Percentiles rank a stretch among this genome's conserved stretches.
Evolutionary conservation across 2,888 invertebrate species (phyloP).

Genomic region (Spatulosminthurus flaviceps): DNA sequence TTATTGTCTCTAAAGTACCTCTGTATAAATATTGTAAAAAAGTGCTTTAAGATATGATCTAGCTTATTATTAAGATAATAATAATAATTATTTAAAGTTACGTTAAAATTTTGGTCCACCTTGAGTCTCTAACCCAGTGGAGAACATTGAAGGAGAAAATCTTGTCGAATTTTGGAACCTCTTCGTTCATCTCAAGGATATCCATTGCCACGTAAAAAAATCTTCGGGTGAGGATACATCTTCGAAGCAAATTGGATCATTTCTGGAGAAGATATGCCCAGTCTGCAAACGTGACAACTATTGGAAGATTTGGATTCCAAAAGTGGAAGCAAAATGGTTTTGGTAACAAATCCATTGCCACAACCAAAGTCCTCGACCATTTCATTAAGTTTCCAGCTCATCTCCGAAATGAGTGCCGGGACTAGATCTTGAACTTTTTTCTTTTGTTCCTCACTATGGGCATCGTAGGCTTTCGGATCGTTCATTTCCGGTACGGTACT

Average conservation of each 20-base stretch:
- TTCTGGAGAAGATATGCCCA: constrained; percentile 61
- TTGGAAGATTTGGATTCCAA: constrained; percentile 34
- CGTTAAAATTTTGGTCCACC: constrained; percentile 51
- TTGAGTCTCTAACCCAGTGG: constrained; percentile 63
- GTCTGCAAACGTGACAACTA: constrained; percentile 59
- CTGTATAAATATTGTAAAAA: constrained; percentile 47
- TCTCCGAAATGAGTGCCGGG: constrained; percentile 59
- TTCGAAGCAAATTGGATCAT: constrained; percentile 63
- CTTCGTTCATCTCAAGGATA: constrained; percentile 61
- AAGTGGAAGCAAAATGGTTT: constrained; percentile 56
- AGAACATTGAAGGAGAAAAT: constrained; percentile 63
- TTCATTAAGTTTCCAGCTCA: constrained; percentile 54
- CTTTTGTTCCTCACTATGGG: constrained; percentile 59
- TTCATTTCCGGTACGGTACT: too few species aligned
- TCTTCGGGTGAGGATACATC: constrained; percentile 59
- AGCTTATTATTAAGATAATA: too few species aligned
- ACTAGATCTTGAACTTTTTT: constrained; percentile 60
- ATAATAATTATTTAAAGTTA: too few species aligned
- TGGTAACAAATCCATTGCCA: constrained; percentile 62
- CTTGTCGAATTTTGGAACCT: constrained; percentile 62
- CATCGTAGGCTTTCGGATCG: constrained; percentile 63
- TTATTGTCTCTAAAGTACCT: constrained; percentile 54
- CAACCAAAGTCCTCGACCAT: constrained; percentile 62
- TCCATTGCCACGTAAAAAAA: constrained; percentile 62
- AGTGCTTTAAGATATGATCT: neutral